A percentile compares a stretch with the other conserved stretches of the same genome.
Evolutionary conservation across 2,888 invertebrate genomes (phyloP).

Genomic region (Acrobasis repandana): DNA sequence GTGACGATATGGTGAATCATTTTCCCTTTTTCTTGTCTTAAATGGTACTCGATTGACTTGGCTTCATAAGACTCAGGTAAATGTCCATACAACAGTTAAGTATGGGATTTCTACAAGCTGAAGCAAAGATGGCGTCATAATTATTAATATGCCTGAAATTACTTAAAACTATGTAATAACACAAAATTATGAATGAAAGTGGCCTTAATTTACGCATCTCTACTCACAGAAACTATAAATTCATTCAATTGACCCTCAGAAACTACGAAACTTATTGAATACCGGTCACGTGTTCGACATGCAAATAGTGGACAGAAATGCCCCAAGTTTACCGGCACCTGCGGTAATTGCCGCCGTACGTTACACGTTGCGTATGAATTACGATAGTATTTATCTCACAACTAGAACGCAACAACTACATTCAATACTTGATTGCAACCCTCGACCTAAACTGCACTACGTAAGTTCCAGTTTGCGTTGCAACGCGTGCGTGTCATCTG

Average conservation of each 20-base stretch:
- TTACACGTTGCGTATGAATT: conserved; percentile 7
- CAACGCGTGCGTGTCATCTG: conserved; percentile 29
- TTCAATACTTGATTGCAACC: background rate
- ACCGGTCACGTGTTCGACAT: background rate
- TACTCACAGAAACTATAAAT: background rate
- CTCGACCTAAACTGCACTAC: conserved; percentile 19
- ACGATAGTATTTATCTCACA: background rate
- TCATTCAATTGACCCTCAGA: background rate
- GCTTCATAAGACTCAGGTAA: too few relatives aligned
- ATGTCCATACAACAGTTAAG: too few relatives aligned
- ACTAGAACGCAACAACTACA: conserved; percentile 3
- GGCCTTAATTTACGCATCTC: background rate
- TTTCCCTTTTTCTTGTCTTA: too few relatives aligned
- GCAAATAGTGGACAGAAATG: background rate
- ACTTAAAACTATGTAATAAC: background rate
- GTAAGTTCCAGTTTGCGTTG: conserved; percentile 33
- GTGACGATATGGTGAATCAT: too few relatives aligned
- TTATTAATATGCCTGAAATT: background rate
- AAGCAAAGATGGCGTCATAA: too few relatives aligned
- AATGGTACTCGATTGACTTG: too few relatives aligned
- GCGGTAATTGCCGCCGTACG: background rate
- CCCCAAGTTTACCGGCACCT: background rate
- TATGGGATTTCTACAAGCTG: too few relatives aligned
- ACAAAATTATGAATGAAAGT: background rate
- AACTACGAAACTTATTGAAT: background rate